Evolutionary conservation across 53 echinoderm and acorn worm genomes (phyloP).

Genomic region (Hippasteria phrygiana): DNA sequence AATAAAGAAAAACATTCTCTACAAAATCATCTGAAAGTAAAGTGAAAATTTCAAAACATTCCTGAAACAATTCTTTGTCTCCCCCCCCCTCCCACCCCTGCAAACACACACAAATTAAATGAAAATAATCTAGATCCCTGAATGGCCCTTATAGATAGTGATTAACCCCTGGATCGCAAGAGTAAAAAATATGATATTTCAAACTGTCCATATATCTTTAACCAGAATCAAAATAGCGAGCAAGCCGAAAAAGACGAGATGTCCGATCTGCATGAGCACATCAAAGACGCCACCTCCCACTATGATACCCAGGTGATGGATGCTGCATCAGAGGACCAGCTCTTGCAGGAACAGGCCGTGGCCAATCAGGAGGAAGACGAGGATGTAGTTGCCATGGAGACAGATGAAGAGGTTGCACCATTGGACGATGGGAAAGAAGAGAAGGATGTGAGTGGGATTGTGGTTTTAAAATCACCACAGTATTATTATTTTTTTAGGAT

Average conservation of each 20-base stretch:
- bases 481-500: no score
- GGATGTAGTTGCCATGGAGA: slow-evolving; percentile 65
- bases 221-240: slow-evolving; percentile 12
- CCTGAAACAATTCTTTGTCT: no score
- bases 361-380: slow-evolving; percentile 67
- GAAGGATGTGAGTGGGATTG: slow-evolving; percentile 47
- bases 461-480: neutral
- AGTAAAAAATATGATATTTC: neutral
- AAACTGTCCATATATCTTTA: neutral
- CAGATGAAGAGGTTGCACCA: slow-evolving; percentile 70
- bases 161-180: no score
- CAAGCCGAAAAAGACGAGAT: slow-evolving; percentile 59
- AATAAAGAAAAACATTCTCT: no score
- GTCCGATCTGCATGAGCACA: slow-evolving; percentile 89
- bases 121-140: no score
- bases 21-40: no score
- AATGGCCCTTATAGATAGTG: no score
- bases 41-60: no score
- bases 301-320: slow-evolving; percentile 90
- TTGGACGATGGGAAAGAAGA: slow-evolving; percentile 67
- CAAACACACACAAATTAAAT: no score
- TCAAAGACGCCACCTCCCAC: slow-evolving; percentile 80
- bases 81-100: no score
- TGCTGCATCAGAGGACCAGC: slow-evolving; percentile 89
- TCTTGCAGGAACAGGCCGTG: slow-evolving; percentile 75